Base-by-base conservation (phyloP, 2,113 vertebrate species). In the Bubo bubo region DNA sequence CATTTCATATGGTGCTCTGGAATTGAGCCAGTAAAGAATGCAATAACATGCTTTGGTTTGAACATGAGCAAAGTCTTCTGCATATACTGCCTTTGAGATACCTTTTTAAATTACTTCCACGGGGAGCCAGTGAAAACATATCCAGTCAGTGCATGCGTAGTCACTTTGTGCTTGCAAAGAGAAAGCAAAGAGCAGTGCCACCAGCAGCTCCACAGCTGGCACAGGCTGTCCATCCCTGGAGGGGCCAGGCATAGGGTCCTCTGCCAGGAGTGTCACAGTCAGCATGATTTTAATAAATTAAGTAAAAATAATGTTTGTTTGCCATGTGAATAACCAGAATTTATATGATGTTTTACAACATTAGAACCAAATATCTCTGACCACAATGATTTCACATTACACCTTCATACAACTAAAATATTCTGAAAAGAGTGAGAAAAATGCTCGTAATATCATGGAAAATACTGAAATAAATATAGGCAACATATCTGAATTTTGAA, bases 81-180 rank as follows among this genome's bases (percentile, higher is more conserved):
- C n/a, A 41, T 23, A 12, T 18, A 19, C 8, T 86, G n/a, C 9
- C n/a, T 90, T 47, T 58, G 55, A 95, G 59, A 77, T 14, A 20
- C 20, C 50, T 64, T 89, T 89, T 84, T 9, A 28, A 85, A 55
- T 52, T 67, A 27, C 12, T 92, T 71, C 20, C 34, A 43, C 2
- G 4, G 52, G 86, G 28, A 68, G 34, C 37, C 47, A 82, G 49
- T n/a, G 23, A 21, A 86, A 75, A 60, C 24, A 26, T 68, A 12
- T 7, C 34, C 32, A 24, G 23, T 26, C 1, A 4, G 15, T 52
- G 28, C 14, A 13, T 8, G 12, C 1, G 0, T 2, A 20, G 47
- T 41, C 27, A 13, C 30, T 64, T 60, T 27, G 43, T 32, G 14
- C 13, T 19, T 34, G 53, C 19, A 58, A 52, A 45, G n/a, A 8